Percentiles rank a stretch among this genome's conserved stretches.
phyloP scores from a whole-genome alignment of 2,113 vertebrate genomes.

The Eurystomus gularis region DNA sequence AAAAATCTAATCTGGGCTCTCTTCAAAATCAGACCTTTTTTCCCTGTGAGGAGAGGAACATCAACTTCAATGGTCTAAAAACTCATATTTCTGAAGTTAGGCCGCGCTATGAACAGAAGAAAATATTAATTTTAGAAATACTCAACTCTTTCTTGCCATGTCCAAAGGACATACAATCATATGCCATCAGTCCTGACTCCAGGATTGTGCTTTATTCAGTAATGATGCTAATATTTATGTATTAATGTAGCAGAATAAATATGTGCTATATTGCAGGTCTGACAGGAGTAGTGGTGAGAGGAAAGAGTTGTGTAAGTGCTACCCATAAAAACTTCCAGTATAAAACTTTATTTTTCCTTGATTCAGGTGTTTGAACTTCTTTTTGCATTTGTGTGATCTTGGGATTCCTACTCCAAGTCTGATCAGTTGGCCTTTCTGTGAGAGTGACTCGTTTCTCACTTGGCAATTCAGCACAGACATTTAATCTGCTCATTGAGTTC shows the following conservation, averaged over 20 bases:
- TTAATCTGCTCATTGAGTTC: slow-evolving; percentile 17
- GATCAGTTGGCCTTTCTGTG: neutral
- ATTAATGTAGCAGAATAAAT: neutral
- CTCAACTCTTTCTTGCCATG: neutral
- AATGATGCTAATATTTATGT: neutral
- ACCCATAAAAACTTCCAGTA: neutral
- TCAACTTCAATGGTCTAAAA: neutral
- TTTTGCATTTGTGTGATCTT: neutral
- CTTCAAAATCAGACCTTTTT: neutral
- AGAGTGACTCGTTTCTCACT: neutral
- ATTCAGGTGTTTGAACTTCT: neutral
- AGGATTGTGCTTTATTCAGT: neutral
- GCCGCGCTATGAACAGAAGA: neutral
- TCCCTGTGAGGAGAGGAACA: neutral
- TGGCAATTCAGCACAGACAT: neutral
- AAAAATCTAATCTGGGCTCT: neutral
- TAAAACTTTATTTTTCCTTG: neutral
- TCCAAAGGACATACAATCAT: neutral
- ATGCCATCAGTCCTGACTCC: neutral
- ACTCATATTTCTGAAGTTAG: neutral
- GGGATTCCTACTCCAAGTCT: neutral
- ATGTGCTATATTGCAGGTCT: neutral
- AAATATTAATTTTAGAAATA: neutral
- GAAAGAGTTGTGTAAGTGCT: neutral
- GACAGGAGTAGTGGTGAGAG: neutral